Evolutionary conservation across 2,113 vertebrate genomes (phyloP), one percentile per base, ranked within the genome.

Genomic region (Oryzias curvinotus): DNA sequence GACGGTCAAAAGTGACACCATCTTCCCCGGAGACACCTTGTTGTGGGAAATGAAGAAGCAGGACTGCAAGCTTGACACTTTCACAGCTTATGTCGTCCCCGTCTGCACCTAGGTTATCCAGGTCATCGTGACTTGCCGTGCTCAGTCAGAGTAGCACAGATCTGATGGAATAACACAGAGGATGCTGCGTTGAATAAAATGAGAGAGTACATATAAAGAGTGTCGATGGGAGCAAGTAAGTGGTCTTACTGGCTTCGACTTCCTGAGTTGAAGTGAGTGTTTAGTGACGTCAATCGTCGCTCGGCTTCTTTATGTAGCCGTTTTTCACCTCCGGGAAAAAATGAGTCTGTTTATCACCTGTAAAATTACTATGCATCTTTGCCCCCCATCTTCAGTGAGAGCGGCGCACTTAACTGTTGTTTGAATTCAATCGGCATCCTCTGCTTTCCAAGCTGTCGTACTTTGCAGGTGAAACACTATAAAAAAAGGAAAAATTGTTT

Each of bases 401-500:
- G 42, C 60, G 61, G 69, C 47, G 51, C 64, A 61, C 47, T 67
- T 55, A 71, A 75, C 48, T 68, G 68, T 67, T 0, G 18, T 68
- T 75, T 69, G 63, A 85, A 52, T 65, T 80, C 66, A 71, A 75
- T 60, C 66, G 75, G 65, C 75, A 57, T 48, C 15, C 7, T 10
- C 52, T 55, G 70, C 74, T 78, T 65, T 36, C 62, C 50, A 65
- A 65, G 81, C 85, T 71, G 79, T 13, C 30, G 8, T 10, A 36
- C 10, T 80, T 84, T 70, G 75, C 79, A 81, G 81, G 81, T 85
- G 83, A 75, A 79, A 64, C 78, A 25, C 52, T 76, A 66, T 82
- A 69, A 69, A 57, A 75, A 66, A 56, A 83, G 80, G 64, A 83
- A 87, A 84, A 84, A 85, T 86, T 43, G 47, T 72, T 79, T 84